Base-by-base conservation (phyloP, 2,888 invertebrate genomes). In the Cetonia aurata region DNA sequence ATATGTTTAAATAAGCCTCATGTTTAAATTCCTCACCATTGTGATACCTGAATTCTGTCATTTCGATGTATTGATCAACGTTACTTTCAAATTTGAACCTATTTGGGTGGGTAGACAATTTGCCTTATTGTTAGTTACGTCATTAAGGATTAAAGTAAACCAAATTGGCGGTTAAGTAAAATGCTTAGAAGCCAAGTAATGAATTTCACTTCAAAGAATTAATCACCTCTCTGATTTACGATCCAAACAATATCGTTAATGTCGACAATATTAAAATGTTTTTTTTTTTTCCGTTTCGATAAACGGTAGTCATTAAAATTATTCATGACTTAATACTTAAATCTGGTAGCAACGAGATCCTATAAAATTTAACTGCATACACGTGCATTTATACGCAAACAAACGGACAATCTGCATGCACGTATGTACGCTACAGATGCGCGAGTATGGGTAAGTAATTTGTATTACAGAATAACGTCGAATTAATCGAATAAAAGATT, bases 401-500 rank as follows among this genome's bases (percentile, higher is more conserved):
- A 15, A 15, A 57, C 17, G 17, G 15, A 37, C 33, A 33, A 55
- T 59, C 42, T 60, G 25, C 25, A 25, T 19, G 33, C 62, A 37
- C 37, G 37, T 37, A 37, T n/a, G n/a, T 10, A 37, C 37, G 37
- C 37, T 1, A 37, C 37, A 37, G 6, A 10, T 10, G 37, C 37
- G 37, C 37, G 9, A 37, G 37, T 37, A 10, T 37, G 6, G 9
- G 37, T 37, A 65, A 37, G 62, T 48, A 65, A 65, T 65, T 65
- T 65, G 62, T 65, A 65, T 65, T 65, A 69, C 31, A 52, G 52
- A 59, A 69, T 69, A 69, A 62, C 69, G 53, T 55, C 62, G 57
- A 60, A 69, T 69, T 71, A 71, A 71, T 66, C 50, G 66, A 71
- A 67, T 71, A 66, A 70, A 70, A 70, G 70, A 66, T 62, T 70